Base-by-base conservation (phyloP, 1,140 invertebrate genomes). In the Lepidurus couesii region DNA sequence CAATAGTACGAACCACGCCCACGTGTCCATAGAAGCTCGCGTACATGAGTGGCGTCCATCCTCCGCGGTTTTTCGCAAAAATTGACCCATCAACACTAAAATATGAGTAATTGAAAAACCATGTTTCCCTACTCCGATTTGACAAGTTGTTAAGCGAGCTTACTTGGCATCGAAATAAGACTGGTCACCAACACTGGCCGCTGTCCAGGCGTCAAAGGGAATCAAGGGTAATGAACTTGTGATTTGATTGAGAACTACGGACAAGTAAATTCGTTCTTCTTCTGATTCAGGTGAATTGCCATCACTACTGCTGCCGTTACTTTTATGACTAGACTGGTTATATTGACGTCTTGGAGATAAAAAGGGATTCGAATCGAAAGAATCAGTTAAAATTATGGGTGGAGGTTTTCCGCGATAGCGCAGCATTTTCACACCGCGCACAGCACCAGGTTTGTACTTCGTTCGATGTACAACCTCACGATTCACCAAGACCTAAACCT, bases 21-120 rank as follows among this genome's bases (percentile, higher is more conserved):
- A 65, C 53, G 53, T 65, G 16, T 9, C 53, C 53, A 7, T 21
- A 65, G 21, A 65, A 65, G 53, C 53, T 65, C 6, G 53, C 53
- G n/a, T 65, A 65, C 53, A 65, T 65, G 53, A 65, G 53, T 16
- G 53, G 53, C n/a, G 53, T 65, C 53, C 53, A 65, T 65, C 53
- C 53, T 16, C 53, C 53, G 8, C 53, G 53, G 21, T 21, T 65
- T 65, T 65, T 65, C 8, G 53, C 8, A 65, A 65, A 65, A 16
- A 65, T 65, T 65, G 47, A 65, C 16, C 9, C 21, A 16, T 65
- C 53, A 16, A 65, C n/a, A 65, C 53, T 65, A 8, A 65, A 16
- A 65, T 7, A 21, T 47, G 45, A 65, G 7, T 16, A 65, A n/a
- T 65, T n/a, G 16, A 47, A 47, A 9, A 11, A 21, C 53, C n/a